A percentile compares a stretch with the other conserved stretches of the same genome.
These are phyloP conservation scores for Malurus leucopterus DNA, from an alignment of 2,797 vertebrate genomes.

Conservation along the genomic window DNA sequence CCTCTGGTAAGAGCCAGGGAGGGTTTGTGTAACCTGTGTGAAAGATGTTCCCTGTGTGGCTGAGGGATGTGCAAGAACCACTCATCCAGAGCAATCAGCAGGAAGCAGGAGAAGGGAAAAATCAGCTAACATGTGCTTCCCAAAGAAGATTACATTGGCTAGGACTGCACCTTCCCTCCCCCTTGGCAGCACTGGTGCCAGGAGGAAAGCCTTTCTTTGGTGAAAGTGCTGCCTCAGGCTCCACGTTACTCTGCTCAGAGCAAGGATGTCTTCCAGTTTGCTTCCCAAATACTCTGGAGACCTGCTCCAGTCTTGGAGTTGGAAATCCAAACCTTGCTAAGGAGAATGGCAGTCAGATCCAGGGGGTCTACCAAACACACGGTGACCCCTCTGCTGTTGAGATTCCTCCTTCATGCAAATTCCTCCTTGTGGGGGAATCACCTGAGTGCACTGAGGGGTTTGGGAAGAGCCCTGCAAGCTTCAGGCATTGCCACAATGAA, in stretches of 20 bases:
- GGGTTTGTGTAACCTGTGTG: neutral
- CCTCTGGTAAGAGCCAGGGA: neutral
- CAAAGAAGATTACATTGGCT: neutral
- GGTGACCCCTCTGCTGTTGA: neutral
- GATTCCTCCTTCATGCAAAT: neutral
- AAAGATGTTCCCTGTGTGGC: neutral
- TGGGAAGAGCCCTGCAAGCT: neutral
- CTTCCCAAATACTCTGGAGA: neutral
- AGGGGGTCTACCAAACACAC: neutral
- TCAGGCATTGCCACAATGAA: neutral
- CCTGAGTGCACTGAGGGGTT: neutral
- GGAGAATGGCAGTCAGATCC: neutral
- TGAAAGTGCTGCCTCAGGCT: neutral
- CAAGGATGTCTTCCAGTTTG: neutral
- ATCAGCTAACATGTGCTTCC: neutral
- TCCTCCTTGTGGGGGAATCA: neutral
- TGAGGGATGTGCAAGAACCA: neutral
- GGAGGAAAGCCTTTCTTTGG: neutral
- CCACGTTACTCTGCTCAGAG: neutral
- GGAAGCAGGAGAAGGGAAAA: neutral
- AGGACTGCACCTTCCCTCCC: neutral
- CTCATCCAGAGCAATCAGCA: neutral
- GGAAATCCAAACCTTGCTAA: neutral
- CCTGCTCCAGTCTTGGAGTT: neutral
- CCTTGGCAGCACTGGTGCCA: neutral